Evolutionary conservation across 2,888 invertebrate genomes (phyloP), one percentile per base, ranked within the genome.

Genomic region (Cryptophagus acutangulus): DNA sequence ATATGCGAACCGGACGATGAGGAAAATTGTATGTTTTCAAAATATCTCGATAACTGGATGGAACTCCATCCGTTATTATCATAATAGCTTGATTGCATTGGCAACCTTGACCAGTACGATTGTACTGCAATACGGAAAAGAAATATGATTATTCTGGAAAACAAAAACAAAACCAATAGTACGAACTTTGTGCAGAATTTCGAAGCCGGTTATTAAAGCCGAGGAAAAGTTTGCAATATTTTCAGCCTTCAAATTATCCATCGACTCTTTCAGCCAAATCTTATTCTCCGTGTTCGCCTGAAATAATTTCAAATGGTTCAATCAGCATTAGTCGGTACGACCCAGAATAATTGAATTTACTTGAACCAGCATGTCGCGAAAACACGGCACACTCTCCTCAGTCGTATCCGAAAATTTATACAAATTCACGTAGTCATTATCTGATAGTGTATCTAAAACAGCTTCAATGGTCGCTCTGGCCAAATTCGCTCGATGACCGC

Each of bases 21-120:
- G 91, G 91, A 81, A 85, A 88, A 72, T 96, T 99, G 74, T 91
- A 92, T 37, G 77, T 74, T 51, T 77, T 73, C 61, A 79, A 79
- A 46, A 84, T 72, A 43, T 81, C 77, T 54, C 76, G 72, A 61
- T 76, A 82, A 51, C 71, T 77, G 41, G 78, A 75, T 9, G 92
- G 84, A 8, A 93, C 89, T 14, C 94, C 95, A 53, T 94, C 91
- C 0, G 96, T 95, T 45, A 99, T 86, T 38, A 99, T 72, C 85
- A 99, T 94, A 38, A 99, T 95, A 2, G 95, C 96, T 71, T 95
- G 95, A 73, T 99, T 99, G 66, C 99, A 99, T 63, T 93, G 89
- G 57, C 89, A 87, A 2, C 92, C 92, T 58, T 82, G 82, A 1
- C 85, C 83, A 1, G 87, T 86, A 51, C 86, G 80, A 62, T 89